Percentiles rank a stretch among this genome's conserved stretches.
Evolutionary conservation across 2,797 vertebrate species (phyloP).

Genomic region (Clarias pachynema): DNA sequence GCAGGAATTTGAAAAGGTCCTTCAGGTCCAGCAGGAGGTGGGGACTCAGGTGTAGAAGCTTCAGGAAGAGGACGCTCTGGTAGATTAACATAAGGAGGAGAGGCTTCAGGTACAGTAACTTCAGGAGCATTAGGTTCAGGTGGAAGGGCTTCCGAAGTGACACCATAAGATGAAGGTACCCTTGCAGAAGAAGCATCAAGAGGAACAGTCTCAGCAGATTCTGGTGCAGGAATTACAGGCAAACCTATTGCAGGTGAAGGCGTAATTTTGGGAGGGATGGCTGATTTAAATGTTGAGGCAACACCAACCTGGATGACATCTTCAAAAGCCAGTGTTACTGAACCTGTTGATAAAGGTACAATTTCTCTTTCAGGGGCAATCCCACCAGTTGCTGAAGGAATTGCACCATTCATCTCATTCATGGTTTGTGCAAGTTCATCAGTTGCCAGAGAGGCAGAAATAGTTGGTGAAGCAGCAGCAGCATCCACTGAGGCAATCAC

Average conservation of each 20-base stretch:
- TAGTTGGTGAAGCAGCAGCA: constrained; percentile 8
- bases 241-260: constrained; percentile 41
- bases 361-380: constrained; percentile 24
- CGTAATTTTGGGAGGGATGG: constrained; percentile 54
- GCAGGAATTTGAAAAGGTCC: not conserved
- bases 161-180: constrained; percentile 23
- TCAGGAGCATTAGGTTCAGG: constrained; percentile 15
- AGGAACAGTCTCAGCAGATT: constrained; percentile 10
- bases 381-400: constrained; percentile 21
- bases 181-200: constrained; percentile 28
- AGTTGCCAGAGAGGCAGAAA: constrained; percentile 32
- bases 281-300: constrained; percentile 30
- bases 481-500: constrained; percentile 24
- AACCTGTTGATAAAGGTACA: constrained; percentile 32
- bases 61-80: not conserved
- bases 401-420: constrained; percentile 21
- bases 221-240: constrained; percentile 17
- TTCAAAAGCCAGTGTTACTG: constrained; percentile 38
- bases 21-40: constrained; percentile 20
- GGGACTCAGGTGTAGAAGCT: constrained; percentile 31
- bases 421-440: constrained; percentile 17
- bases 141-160: not conserved
- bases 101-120: not conserved
- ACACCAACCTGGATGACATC: not conserved
- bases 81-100: not conserved